A percentile compares a stretch with the other conserved stretches of the same genome.
Conservation (phyloP, 2,113 vertebrate species). For the Naja naja region DNA sequence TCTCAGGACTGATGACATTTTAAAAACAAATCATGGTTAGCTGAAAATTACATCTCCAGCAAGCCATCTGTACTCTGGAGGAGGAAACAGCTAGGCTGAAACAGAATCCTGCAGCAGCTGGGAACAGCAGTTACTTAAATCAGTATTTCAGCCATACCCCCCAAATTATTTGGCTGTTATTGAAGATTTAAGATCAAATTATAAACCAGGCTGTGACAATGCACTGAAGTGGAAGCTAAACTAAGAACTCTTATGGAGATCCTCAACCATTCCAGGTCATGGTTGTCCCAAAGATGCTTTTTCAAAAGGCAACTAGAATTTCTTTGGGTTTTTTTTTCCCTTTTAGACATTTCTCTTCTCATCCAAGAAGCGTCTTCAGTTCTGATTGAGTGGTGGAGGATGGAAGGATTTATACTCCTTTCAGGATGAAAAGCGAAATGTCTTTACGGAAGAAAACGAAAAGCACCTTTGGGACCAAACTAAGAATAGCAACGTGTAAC, state of each 20-base stretch:
- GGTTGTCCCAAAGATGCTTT: too few species aligned
- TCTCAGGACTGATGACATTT: background rate
- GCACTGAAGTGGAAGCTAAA: background rate
- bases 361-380: too few species aligned
- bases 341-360: too few species aligned
- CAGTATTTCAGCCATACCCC: background rate
- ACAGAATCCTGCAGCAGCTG: background rate
- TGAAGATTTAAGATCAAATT: conserved; percentile 12
- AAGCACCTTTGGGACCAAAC: background rate
- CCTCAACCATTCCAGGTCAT: too few species aligned
- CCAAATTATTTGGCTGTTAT: conserved; percentile 10
- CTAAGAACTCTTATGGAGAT: background rate
- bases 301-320: too few species aligned
- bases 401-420: too few species aligned
- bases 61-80: background rate
- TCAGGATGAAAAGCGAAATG: too few species aligned
- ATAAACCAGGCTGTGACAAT: background rate
- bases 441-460: too few species aligned
- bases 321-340: too few species aligned
- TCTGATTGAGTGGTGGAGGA: too few species aligned
- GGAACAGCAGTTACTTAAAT: background rate
- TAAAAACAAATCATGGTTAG: background rate
- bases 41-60: background rate
- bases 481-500: background rate
- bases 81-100: background rate